Base-by-base conservation (phyloP, 2,888 invertebrate genomes). In the Cepaea hortensis region DNA sequence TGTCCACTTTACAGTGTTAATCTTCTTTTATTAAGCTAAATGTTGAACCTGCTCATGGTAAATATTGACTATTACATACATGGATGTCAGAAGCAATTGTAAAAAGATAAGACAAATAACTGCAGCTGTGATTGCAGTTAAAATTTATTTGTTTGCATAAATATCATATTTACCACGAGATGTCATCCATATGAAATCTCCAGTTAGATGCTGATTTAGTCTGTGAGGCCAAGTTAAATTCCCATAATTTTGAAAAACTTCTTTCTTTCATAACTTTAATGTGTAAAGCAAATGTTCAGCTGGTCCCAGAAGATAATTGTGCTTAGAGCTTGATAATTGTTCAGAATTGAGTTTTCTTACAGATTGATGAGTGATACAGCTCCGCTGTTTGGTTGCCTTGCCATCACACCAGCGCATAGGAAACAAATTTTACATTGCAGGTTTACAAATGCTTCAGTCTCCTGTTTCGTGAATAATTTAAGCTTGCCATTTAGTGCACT, bases 251-350 rank as follows among this genome's bases (percentile, higher is more conserved):
- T 11, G 11, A 55, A 55, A 55, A 6, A 55, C 55, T 55, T 55
- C 72, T 72, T 72, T 72, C 72, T 35, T 72, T 23, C 72, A 7
- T 35, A 72, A 72, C 35, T 72, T 72, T 7, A 72, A 72, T 6
- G n/a, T 11, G 72, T 46, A 35, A 55, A 55, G 55, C 55, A 55
- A 55, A 55, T 55, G 15, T 50, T 50, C 48, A 79, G 15, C 13
- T 50, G 55, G 55, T 83, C 83, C 83, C 83, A 83, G 72, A 83
- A 83, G 73, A 65, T 73, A 73, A 55, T 83, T 82, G 72, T 83
- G 50, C n/a, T 7, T 68, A 84, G 76, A 55, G 84, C 84, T 84
- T 84, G 62, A 84, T 84, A 84, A 75, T 23, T 65, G 7, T 76
- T 61, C 65, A 75, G 62, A 76, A 84, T 18, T 84, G 75, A 48